Percentiles rank a stretch among this genome's conserved stretches.
These are phyloP conservation scores for Bolinopsis microptera DNA, from an alignment of 37 sponge, comb jelly and placozoan genomes.

Conservation along the genomic window DNA sequence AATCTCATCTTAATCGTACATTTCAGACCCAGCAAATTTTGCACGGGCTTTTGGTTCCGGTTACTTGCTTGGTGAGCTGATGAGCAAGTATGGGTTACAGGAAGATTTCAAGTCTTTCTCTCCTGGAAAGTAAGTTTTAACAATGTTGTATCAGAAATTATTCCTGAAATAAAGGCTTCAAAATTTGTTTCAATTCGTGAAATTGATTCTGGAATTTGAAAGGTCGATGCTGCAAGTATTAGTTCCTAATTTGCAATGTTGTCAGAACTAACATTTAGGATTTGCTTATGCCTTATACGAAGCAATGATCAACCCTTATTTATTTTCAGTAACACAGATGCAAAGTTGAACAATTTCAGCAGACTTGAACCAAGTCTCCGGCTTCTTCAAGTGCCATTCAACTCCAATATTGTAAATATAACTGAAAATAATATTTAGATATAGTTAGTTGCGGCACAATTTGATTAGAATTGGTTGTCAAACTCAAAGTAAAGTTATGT, in stretches of 20 bases:
- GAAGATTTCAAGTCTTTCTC: slow-evolving; percentile 69
- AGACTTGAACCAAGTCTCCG: slow-evolving; percentile 80
- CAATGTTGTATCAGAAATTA: neutral
- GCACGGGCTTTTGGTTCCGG: slow-evolving; percentile 79
- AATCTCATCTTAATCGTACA: no score
- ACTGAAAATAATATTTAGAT: no score
- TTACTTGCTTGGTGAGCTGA: slow-evolving; percentile 82
- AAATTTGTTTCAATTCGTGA: no score
- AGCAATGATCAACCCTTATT: no score
- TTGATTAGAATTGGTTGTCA: no score
- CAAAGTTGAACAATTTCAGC: slow-evolving; percentile 92
- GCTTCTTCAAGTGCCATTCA: slow-evolving; percentile 85
- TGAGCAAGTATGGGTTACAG: slow-evolving; percentile 82
- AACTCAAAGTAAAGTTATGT: no score
- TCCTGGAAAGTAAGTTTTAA: slow-evolving; percentile 46
- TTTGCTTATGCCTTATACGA: no score
- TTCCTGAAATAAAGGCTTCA: neutral
- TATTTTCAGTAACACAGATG: slow-evolving; percentile 72
- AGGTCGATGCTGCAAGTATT: no score
- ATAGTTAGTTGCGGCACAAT: no score
- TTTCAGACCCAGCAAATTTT: slow-evolving; percentile 69
- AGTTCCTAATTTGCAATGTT: no score
- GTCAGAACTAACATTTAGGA: no score
- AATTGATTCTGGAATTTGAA: no score
- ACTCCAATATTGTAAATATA: slow-evolving; percentile 76